Evolutionary conservation across 1,140 invertebrate species (phyloP).

Genomic region (Trypoxylus dichotomus): DNA sequence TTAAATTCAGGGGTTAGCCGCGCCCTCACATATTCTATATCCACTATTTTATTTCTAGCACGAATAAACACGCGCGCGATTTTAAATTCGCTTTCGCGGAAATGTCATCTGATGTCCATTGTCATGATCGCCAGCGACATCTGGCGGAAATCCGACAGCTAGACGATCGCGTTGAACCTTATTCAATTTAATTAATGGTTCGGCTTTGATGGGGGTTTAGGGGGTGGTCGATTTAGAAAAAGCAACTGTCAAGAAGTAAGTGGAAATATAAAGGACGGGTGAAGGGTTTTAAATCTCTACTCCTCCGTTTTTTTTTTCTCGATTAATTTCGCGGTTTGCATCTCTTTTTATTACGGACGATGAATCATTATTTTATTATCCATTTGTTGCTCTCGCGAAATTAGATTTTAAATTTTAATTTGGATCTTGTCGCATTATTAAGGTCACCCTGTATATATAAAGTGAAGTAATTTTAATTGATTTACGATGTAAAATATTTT

Average conservation of each 20-base stretch:
- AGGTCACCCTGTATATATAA: too few relatives aligned
- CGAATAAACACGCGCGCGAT: slow-evolving; percentile 25
- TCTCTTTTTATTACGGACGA: neutral
- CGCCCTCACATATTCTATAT: neutral
- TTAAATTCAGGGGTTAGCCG: slow-evolving; percentile 43
- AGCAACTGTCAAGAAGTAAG: neutral
- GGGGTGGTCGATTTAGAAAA: neutral
- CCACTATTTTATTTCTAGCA: too few relatives aligned
- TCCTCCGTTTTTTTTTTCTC: neutral
- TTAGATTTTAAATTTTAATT: too few relatives aligned
- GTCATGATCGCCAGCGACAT: slow-evolving; percentile 44
- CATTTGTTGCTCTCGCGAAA: too few relatives aligned
- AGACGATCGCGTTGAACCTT: slow-evolving; percentile 32
- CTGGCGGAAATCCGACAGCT: slow-evolving; percentile 48
- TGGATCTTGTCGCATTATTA: too few relatives aligned
- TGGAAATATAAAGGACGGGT: neutral
- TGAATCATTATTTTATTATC: neutral
- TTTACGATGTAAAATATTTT: too few relatives aligned
- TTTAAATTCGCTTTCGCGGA: slow-evolving; percentile 45
- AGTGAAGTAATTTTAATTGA: too few relatives aligned
- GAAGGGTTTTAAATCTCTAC: neutral
- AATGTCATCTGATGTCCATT: slow-evolving; percentile 46
- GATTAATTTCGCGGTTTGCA: neutral
- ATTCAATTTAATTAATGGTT: slow-evolving; percentile 51
- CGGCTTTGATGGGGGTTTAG: slow-evolving; percentile 35